phyloP scores from a whole-genome alignment of 2,113 vertebrate genomes.

The Recurvirostra avosetta region DNA sequence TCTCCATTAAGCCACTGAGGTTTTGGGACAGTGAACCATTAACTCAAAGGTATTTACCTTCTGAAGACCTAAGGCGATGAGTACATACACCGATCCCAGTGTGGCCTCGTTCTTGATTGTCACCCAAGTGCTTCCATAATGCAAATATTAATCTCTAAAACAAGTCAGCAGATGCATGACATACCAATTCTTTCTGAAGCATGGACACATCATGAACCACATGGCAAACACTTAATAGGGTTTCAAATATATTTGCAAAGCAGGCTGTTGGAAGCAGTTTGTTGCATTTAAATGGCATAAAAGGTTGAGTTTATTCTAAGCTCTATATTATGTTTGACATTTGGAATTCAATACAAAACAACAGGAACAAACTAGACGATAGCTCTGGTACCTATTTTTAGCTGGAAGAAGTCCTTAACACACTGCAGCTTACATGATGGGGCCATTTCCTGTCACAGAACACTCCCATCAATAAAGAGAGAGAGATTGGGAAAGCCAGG shows the following conservation, averaged over 20 bases:
- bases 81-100: neutral
- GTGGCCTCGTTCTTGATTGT: neutral
- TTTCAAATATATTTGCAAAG: neutral
- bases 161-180: neutral
- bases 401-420: neutral
- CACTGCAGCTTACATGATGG: neutral
- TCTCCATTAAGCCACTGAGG: neutral
- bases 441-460: neutral
- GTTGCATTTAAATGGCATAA: conserved; percentile 12
- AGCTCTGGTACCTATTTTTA: neutral
- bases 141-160: neutral
- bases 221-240: neutral
- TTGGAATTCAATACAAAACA: conserved; percentile 13
- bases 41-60: neutral
- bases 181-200: neutral
- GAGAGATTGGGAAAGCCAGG: neutral
- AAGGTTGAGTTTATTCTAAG: conserved; percentile 34
- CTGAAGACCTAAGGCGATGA: neutral
- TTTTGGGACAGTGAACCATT: neutral
- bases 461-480: neutral
- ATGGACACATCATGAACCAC: neutral
- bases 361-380: neutral
- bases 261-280: neutral
- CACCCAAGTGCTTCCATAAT: neutral
- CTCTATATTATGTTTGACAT: neutral